These are phyloP conservation scores for Dysmachus trigonus DNA, from an alignment of 2,888 invertebrate species.

Conservation along the genomic window DNA sequence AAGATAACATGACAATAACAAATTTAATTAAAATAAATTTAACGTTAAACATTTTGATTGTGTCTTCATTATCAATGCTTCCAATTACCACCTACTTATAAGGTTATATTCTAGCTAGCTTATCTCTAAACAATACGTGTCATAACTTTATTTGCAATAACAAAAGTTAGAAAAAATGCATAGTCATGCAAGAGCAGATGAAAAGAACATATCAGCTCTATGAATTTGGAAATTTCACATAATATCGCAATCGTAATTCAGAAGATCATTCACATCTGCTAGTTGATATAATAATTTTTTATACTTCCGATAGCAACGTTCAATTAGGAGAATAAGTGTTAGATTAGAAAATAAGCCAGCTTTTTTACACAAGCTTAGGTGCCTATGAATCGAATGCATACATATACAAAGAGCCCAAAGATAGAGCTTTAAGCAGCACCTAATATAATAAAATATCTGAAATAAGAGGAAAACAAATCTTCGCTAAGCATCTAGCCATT, in stretches of 20 bases:
- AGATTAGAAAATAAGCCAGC: neutral
- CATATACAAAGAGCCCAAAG: neutral
- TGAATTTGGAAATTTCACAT: neutral
- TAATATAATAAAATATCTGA: neutral
- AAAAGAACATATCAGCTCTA: neutral
- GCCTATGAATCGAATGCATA: neutral
- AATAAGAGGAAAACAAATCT: neutral
- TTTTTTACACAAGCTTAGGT: neutral
- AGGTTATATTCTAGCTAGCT: too few relatives aligned
- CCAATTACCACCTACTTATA: too few relatives aligned
- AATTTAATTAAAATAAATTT: too few relatives aligned
- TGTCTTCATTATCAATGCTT: too few relatives aligned
- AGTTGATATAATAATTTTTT: neutral
- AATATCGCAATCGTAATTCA: neutral
- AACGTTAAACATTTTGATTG: too few relatives aligned
- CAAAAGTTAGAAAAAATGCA: neutral
- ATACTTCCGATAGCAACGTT: neutral
- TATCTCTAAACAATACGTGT: neutral
- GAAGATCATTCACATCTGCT: neutral
- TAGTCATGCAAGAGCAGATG: neutral
- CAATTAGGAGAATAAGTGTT: neutral
- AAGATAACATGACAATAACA: too few relatives aligned
- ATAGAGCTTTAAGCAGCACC: neutral
- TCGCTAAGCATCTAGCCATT: neutral
- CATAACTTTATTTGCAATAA: neutral